A percentile compares a stretch with the other conserved stretches of the same genome.
Evolutionary conservation across 92 coral and sea anemone species (phyloP).

Genomic region (Actinernus sp.): DNA sequence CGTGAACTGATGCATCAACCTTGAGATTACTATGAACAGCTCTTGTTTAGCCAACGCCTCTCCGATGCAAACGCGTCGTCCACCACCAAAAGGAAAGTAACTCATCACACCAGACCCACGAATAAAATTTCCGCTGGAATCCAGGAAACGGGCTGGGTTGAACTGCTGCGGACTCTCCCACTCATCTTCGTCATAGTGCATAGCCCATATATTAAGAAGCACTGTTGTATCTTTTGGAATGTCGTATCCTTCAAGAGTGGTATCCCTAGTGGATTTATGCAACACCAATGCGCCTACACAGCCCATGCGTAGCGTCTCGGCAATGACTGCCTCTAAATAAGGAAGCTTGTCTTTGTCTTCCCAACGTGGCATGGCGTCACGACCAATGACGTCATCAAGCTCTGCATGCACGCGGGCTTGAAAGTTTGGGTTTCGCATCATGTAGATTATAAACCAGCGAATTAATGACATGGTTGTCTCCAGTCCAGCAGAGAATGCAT

Average conservation of each 20-base stretch:
- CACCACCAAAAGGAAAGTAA: slow-evolving; percentile 70
- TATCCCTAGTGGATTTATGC: slow-evolving; percentile 39
- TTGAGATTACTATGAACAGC: slow-evolving; percentile 56
- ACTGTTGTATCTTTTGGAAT: slow-evolving; percentile 74
- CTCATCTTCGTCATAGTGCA: slow-evolving; percentile 63
- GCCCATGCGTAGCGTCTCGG: slow-evolving; percentile 55
- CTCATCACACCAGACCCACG: slow-evolving; percentile 43
- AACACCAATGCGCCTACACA: slow-evolving; percentile 36
- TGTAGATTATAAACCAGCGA: slow-evolving; percentile 48
- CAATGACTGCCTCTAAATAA: slow-evolving; percentile 57
- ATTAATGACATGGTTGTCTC: slow-evolving; percentile 41
- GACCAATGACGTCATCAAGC: slow-evolving; percentile 65
- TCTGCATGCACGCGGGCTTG: slow-evolving; percentile 66
- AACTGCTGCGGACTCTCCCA: slow-evolving; percentile 64
- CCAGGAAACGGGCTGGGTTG: slow-evolving; percentile 73
- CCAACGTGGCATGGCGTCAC: slow-evolving; percentile 49
- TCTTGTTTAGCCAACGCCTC: slow-evolving; percentile 69
- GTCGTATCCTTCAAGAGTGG: slow-evolving; percentile 47
- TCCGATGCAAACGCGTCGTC: slow-evolving; percentile 74
- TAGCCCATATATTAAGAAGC: slow-evolving; percentile 72
- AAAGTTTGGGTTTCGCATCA: slow-evolving; percentile 47
- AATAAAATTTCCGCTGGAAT: slow-evolving; percentile 43
- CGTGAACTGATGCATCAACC: slow-evolving; percentile 58
- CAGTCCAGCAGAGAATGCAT: slow-evolving; percentile 47
- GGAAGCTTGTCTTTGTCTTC: slow-evolving; percentile 44